A percentile compares a stretch with the other conserved stretches of the same genome.
These are phyloP conservation scores for Embiotoca jacksoni DNA, from an alignment of 2,113 vertebrate species.

Conservation along the genomic window DNA sequence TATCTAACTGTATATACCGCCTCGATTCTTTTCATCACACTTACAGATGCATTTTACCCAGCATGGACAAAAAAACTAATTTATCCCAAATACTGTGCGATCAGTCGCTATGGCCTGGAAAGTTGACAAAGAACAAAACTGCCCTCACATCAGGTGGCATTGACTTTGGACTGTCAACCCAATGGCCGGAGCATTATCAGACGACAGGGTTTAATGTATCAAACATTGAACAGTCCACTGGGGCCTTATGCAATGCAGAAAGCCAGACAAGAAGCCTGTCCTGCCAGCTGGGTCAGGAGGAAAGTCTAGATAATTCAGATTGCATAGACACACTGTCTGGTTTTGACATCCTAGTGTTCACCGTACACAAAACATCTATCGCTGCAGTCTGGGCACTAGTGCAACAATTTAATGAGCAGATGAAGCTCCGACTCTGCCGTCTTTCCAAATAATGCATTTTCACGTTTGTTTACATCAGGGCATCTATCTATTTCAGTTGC, in stretches of 20 bases:
- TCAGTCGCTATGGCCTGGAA: slow-evolving; percentile 23
- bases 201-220: slow-evolving; percentile 60
- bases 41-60: not conserved
- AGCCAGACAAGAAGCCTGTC: slow-evolving; percentile 17
- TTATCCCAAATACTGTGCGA: slow-evolving; percentile 18
- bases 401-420: too few relatives aligned
- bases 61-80: not conserved
- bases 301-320: slow-evolving; percentile 36
- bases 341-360: not conserved
- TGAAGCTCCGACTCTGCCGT: not conserved
- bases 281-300: slow-evolving; percentile 17
- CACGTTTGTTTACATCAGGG: slow-evolving; percentile 11
- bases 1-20: not conserved
- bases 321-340: not conserved
- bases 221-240: slow-evolving; percentile 12
- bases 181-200: slow-evolving; percentile 19
- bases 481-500: slow-evolving; percentile 18
- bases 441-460: not conserved
- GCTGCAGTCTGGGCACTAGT: not conserved
- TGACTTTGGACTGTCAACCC: slow-evolving; percentile 41
- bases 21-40: too few relatives aligned
- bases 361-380: not conserved
- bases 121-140: slow-evolving; percentile 38
- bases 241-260: slow-evolving; percentile 58
- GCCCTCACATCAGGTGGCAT: slow-evolving; percentile 56